These are phyloP conservation scores for Cinclus cinclus DNA, from an alignment of 2,113 vertebrate genomes.

Conservation along the genomic window DNA sequence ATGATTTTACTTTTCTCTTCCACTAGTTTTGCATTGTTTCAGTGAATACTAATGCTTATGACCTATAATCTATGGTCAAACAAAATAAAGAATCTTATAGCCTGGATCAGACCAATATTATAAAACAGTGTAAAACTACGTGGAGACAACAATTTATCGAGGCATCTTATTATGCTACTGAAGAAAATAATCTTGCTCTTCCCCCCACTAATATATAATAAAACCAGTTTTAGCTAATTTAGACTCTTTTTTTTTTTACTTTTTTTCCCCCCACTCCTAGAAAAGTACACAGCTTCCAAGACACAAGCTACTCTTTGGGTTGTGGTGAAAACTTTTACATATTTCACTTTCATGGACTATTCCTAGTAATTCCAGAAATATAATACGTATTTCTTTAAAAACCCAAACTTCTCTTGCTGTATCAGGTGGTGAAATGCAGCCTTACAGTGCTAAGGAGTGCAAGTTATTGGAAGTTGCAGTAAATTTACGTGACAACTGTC, in stretches of 20 bases:
- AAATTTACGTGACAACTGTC: neutral
- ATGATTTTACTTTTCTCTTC: neutral
- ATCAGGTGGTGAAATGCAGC: neutral
- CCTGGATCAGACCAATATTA: neutral
- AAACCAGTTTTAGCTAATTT: neutral
- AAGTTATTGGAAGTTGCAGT: neutral
- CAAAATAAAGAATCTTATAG: neutral
- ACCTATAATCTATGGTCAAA: neutral
- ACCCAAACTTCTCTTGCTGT: neutral
- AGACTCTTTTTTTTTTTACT: neutral
- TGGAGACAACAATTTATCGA: neutral
- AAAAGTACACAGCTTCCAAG: neutral
- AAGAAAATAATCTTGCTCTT: neutral
- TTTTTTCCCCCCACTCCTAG: fast-evolving
- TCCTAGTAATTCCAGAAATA: neutral
- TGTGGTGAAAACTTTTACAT: neutral
- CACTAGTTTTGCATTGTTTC: neutral
- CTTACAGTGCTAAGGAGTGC: neutral
- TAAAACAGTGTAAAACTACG: neutral
- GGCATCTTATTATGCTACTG: neutral
- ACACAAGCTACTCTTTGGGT: neutral
- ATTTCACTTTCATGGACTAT: neutral
- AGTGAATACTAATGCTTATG: neutral
- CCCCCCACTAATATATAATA: neutral
- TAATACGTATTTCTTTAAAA: neutral